These are phyloP conservation scores for Romanomermis culicivorax DNA, from an alignment of 2,888 invertebrate genomes.

Conservation along the genomic window DNA sequence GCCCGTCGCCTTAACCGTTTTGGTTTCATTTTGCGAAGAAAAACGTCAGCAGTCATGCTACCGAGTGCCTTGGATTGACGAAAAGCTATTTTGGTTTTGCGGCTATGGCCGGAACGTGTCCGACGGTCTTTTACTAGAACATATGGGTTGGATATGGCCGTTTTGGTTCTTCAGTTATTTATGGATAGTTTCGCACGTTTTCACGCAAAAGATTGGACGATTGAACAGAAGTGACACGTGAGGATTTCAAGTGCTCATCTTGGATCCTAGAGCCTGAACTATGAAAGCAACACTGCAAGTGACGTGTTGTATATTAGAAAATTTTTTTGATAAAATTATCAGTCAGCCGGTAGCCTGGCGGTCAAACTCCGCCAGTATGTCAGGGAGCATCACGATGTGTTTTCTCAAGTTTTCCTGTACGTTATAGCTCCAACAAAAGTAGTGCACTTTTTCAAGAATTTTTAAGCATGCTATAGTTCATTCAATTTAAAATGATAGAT, in stretches of 20 bases:
- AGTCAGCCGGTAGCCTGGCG: too few species aligned
- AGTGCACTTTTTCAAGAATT: too few species aligned
- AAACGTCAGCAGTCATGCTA: slow-evolving; percentile 3
- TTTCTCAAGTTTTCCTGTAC: too few species aligned
- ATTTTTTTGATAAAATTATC: too few species aligned
- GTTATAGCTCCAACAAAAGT: too few species aligned
- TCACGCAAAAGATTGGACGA: slow-evolving; percentile 8
- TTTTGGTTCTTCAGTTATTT: slow-evolving; percentile 10
- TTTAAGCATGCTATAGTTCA: too few species aligned
- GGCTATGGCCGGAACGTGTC: slow-evolving; percentile 1
- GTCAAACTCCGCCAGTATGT: background rate
- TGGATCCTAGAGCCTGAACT: too few species aligned
- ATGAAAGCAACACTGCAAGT: too few species aligned
- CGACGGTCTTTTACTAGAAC: background rate
- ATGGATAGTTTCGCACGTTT: slow-evolving; percentile 11
- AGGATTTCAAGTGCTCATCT: background rate
- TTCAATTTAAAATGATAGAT: too few species aligned
- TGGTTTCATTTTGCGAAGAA: slow-evolving; percentile 3
- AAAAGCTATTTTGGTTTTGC: slow-evolving; percentile 11
- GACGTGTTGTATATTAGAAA: too few species aligned
- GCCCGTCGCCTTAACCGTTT: slow-evolving; percentile 42
- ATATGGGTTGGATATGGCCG: slow-evolving; percentile 3
- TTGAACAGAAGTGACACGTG: slow-evolving; percentile 11
- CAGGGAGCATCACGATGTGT: too few species aligned
- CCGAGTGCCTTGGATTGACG: slow-evolving; percentile 1